A percentile compares a stretch with the other conserved stretches of the same genome.
Conservation (phyloP, 2,113 vertebrate genomes). For the Melanerpes aurifrons region DNA sequence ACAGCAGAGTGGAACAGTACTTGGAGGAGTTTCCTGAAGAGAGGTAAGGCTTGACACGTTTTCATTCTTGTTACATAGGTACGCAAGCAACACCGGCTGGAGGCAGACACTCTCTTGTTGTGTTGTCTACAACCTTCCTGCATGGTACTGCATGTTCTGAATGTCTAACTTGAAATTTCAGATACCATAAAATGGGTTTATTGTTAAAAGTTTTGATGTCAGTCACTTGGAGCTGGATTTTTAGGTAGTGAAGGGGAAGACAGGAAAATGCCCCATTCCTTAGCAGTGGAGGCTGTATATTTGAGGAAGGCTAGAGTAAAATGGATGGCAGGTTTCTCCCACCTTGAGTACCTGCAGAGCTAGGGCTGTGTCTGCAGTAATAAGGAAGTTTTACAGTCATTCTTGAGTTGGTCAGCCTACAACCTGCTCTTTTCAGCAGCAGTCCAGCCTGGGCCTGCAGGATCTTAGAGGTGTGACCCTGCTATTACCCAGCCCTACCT, state of each 20-base stretch:
- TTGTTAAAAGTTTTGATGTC: background rate
- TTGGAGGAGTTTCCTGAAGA: slow-evolving; percentile 92
- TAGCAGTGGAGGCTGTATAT: background rate
- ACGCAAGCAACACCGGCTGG: background rate
- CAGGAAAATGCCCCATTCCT: background rate
- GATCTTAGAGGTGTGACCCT: background rate
- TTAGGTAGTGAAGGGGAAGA: background rate
- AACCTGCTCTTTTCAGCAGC: background rate
- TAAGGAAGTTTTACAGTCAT: background rate
- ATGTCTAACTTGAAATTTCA: background rate
- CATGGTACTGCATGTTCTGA: background rate
- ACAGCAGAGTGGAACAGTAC: slow-evolving; percentile 89
- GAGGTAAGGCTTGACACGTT: slow-evolving; percentile 77
- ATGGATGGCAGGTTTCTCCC: background rate
- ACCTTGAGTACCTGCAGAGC: background rate
- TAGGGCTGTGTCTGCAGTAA: background rate
- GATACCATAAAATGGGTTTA: background rate
- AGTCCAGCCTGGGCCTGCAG: background rate
- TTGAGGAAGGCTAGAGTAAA: background rate
- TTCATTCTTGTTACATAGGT: background rate
- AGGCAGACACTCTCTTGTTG: background rate
- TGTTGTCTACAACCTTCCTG: background rate
- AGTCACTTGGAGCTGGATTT: background rate
- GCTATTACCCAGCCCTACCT: background rate
- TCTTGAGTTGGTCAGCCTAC: background rate